A percentile compares a stretch with the other conserved stretches of the same genome.
phyloP scores from a whole-genome alignment of 2,888 invertebrate genomes.

The Caenorhabditis sinica region DNA sequence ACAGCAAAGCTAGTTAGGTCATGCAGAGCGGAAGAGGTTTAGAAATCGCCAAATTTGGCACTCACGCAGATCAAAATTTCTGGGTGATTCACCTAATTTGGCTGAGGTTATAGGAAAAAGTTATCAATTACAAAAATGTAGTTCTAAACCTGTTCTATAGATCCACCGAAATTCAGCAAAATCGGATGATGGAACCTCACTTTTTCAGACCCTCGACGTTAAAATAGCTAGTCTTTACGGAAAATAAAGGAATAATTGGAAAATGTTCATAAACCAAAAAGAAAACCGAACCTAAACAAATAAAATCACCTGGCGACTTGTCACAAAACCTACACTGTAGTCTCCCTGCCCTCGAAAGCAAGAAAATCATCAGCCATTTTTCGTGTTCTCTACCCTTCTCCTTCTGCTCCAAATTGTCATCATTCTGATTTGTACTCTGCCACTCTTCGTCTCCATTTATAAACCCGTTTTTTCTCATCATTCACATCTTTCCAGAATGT shows the following conservation, averaged over 20 bases:
- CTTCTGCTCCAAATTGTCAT: slow-evolving; percentile 36
- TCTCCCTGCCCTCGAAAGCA: not conserved
- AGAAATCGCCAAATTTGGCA: too few species aligned
- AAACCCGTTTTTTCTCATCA: slow-evolving; percentile 33
- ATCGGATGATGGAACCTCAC: too few species aligned
- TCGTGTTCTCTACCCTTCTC: slow-evolving; percentile 21
- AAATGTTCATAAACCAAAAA: not conserved
- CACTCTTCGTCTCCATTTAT: slow-evolving; percentile 8
- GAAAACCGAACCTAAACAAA: not conserved
- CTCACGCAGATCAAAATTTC: too few species aligned
- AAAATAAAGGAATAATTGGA: not conserved
- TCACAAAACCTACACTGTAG: slow-evolving; percentile 30
- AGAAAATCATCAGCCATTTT: slow-evolving; percentile 7
- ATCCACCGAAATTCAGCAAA: too few species aligned
- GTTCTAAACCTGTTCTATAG: too few species aligned
- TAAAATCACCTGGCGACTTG: slow-evolving; percentile 2
- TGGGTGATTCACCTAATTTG: too few species aligned
- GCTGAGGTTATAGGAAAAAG: too few species aligned
- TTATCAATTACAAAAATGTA: too few species aligned
- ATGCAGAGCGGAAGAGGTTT: too few species aligned
- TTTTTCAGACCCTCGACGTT: too few species aligned
- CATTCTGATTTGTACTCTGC: slow-evolving; percentile 31
- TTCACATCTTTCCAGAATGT: slow-evolving; percentile 37
- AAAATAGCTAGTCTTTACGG: too few species aligned
- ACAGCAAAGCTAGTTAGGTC: too few species aligned